phyloP scores from a whole-genome alignment of 2,797 vertebrate species.

The Pseudomugil gertrudae region DNA sequence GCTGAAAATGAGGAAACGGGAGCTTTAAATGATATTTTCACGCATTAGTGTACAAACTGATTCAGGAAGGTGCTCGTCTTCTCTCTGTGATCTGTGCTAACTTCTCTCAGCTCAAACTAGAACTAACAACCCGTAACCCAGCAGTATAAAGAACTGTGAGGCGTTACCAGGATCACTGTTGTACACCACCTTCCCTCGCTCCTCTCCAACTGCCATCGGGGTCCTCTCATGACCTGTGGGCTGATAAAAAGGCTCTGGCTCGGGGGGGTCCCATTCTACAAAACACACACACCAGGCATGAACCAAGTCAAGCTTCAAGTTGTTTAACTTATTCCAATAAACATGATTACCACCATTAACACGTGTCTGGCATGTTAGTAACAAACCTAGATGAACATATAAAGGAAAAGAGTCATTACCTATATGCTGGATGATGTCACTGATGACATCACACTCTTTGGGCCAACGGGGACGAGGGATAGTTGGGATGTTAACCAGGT shows the following conservation, averaged over 20 bases:
- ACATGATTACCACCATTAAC: background rate
- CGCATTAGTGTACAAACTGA: no score
- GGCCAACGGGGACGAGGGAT: slow-evolving; percentile 84
- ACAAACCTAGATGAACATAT: background rate
- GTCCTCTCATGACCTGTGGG: slow-evolving; percentile 71
- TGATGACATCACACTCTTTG: slow-evolving; percentile 89
- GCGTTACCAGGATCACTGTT: slow-evolving; percentile 82
- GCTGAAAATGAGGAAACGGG: slow-evolving; percentile 60
- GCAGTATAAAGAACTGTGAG: background rate
- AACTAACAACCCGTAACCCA: no score
- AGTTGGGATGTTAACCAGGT: slow-evolving; percentile 79
- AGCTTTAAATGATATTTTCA: no score
- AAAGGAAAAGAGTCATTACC: slow-evolving; percentile 77
- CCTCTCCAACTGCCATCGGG: slow-evolving; percentile 63
- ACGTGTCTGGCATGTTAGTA: background rate
- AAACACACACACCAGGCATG: slow-evolving; percentile 16
- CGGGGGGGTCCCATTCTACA: slow-evolving; percentile 88
- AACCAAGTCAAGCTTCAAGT: background rate
- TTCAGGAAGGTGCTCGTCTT: no score
- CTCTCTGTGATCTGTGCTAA: no score
- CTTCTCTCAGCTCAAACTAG: no score
- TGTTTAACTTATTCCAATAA: background rate
- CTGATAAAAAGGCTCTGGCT: slow-evolving; percentile 89
- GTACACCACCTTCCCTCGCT: slow-evolving; percentile 85
- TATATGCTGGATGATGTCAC: slow-evolving; percentile 85